Evolutionary conservation across 2,113 vertebrate species (phyloP), one percentile per base, ranked within the genome.

Genomic region (Urocolius indicus): DNA sequence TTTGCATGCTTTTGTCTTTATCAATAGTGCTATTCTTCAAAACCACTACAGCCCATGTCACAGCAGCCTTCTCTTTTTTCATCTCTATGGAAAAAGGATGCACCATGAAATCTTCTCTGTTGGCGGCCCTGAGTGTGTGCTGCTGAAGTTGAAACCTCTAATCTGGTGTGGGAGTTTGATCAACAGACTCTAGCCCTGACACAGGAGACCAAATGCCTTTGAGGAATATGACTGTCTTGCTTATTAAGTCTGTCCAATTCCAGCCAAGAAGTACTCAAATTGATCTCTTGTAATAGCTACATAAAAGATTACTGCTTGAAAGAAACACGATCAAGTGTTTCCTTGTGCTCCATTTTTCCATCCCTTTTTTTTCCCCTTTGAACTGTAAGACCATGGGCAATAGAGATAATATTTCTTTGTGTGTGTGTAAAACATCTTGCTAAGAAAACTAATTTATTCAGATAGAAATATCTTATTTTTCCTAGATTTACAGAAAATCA

Each of bases 371-470:
- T 88, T 5, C 5, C 21, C 41, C 18, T 93, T 89, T 86, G 49
- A 80, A 78, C 34, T 90, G 36, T 43, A 86, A 81, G 45, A 52
- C 38, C 0, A 0, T 45, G 61, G 65, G 48, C 61, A 89, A 52
- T 7, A 59, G 21, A 51, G 61, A 34, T 81, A 71, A 76, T 67
- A 68, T 71, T 84, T 84, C 21, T 41, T 55, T 3, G 0, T 43
- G 6, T n/a, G 26, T 71, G 34, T 61, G 61, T 48, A 93, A 90
- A 93, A 75, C 24, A 71, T 57, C 34, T 84, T 63, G 19, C 24
- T 71, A 65, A 72, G 59, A 80, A 89, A 95, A 62, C 7, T 13
- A 65, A 78, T 93, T 84, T 78, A 29, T 94, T 92, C 80, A 72
- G 66, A 57, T 9, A 78, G 58, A 79, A 80, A 46, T 75, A 19